These are phyloP conservation scores for Thymallus thymallus DNA, from an alignment of 2,113 vertebrate genomes.

Conservation along the genomic window DNA sequence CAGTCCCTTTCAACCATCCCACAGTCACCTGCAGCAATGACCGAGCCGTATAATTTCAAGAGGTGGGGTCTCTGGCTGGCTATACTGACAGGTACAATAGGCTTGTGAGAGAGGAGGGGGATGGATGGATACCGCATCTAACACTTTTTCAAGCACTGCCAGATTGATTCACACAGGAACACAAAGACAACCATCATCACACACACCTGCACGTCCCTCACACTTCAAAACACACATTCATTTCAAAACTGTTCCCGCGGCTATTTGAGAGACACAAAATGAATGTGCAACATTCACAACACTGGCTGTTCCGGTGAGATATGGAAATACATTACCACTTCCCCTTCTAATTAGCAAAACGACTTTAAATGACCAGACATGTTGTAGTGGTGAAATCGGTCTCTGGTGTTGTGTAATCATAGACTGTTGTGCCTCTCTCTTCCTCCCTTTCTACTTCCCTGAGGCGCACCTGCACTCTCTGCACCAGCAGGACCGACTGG, in stretches of 20 bases:
- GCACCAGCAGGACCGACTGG: slow-evolving; percentile 88
- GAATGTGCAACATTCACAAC: neutral
- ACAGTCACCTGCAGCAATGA: too few relatives aligned
- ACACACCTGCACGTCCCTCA: neutral
- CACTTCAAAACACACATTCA: neutral
- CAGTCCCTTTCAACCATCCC: too few relatives aligned
- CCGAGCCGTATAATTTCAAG: too few relatives aligned
- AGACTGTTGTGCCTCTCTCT: neutral
- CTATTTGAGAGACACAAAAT: neutral
- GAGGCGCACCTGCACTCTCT: slow-evolving; percentile 87
- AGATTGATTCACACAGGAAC: neutral
- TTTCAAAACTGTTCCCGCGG: neutral
- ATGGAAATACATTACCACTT: neutral
- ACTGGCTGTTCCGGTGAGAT: neutral
- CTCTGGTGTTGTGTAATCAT: neutral
- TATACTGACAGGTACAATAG: too few relatives aligned
- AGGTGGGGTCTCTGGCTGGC: too few relatives aligned
- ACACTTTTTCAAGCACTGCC: neutral
- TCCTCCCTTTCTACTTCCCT: neutral
- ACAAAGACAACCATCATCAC: neutral
- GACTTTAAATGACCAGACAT: neutral
- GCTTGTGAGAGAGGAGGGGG: neutral
- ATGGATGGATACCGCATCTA: neutral
- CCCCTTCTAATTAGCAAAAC: neutral
- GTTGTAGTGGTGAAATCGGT: neutral